A percentile compares a stretch with the other conserved stretches of the same genome.
Evolutionary conservation across 2,113 vertebrate genomes (phyloP).

Genomic region (Neogobius melanostomus): DNA sequence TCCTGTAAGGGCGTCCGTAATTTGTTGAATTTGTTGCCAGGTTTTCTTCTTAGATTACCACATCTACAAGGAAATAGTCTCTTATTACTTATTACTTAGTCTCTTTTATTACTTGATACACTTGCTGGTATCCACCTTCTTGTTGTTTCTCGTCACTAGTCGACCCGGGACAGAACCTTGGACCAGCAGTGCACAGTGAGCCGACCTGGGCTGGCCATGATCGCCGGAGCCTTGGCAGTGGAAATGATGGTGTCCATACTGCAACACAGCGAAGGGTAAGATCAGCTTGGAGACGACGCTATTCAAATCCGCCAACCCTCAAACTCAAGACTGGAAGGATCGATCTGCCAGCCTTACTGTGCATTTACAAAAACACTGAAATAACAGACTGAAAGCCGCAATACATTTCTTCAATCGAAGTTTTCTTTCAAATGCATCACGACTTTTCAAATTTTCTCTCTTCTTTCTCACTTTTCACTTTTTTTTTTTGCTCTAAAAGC

Average conservation of each 20-base stretch:
- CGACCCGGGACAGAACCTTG: constrained; percentile 92
- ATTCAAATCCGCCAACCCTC: no score
- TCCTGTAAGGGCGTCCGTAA: no score
- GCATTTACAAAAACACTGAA: neutral
- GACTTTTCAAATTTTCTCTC: neutral
- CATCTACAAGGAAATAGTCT: no score
- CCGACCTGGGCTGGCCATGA: constrained; percentile 92
- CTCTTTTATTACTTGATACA: no score
- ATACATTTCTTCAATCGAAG: constrained; percentile 1
- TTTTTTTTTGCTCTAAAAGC: constrained; percentile 10
- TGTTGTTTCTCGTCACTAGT: constrained; percentile 70
- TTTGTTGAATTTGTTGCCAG: no score
- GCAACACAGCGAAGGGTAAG: constrained; percentile 96
- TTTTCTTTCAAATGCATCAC: neutral
- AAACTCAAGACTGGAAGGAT: no score
- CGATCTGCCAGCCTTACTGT: neutral
- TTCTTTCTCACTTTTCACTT: neutral
- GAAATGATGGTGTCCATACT: constrained; percentile 96
- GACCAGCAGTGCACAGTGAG: constrained; percentile 99
- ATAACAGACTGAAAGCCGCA: neutral
- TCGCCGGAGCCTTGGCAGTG: constrained; percentile 93
- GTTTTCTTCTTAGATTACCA: no score
- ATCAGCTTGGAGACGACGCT: neutral
- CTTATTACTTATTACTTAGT: no score
- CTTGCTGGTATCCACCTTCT: no score